Evolutionary conservation across 92 coral and sea anemone genomes (phyloP).

Genomic region (Zoanthus sociatus): DNA sequence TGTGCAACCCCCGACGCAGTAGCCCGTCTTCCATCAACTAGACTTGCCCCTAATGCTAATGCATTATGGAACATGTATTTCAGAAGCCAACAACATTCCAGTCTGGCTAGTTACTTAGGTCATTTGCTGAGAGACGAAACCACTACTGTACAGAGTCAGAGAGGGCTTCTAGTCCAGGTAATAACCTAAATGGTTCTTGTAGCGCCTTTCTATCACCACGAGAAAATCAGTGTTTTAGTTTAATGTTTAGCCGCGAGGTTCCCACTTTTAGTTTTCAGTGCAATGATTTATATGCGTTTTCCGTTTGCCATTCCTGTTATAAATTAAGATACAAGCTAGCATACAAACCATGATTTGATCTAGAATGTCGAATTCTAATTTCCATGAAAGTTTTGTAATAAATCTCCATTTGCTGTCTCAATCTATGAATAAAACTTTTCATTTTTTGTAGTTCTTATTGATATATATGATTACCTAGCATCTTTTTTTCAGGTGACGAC

Average conservation of each 20-base stretch:
- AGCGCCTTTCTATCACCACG: neutral
- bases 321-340: no score
- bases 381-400: neutral
- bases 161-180: conserved; percentile 83
- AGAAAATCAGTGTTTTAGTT: no score
- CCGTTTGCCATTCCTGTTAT: no score
- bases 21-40: conserved; percentile 75
- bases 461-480: neutral
- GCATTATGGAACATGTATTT: conserved; percentile 74
- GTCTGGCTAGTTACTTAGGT: conserved; percentile 73
- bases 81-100: conserved; percentile 76
- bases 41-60: conserved; percentile 67
- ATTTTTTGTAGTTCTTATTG: neutral
- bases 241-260: neutral
- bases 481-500: conserved; percentile 67
- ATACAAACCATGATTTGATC: no score
- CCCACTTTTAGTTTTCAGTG: neutral
- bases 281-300: neutral
- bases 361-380: no score
- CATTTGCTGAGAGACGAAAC: conserved; percentile 51
- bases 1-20: conserved; percentile 93
- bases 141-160: conserved; percentile 22
- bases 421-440: neutral
- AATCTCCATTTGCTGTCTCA: neutral
- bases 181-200: neutral